Base-by-base conservation (phyloP, 2,888 invertebrate species). In the Noctua comes region DNA sequence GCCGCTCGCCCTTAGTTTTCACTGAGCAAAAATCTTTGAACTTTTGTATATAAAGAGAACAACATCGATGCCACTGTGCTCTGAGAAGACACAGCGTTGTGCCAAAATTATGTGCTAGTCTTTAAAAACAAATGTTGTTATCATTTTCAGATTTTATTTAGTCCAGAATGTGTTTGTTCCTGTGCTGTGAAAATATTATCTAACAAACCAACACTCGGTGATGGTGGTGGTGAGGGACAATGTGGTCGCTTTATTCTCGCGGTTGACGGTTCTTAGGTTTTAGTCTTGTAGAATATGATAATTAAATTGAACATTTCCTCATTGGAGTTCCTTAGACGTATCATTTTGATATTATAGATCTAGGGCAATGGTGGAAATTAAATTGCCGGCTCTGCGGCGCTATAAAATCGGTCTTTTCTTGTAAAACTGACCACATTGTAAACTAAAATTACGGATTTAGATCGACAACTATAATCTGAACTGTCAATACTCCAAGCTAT, bases 41-140 rank as follows among this genome's bases (percentile, higher is more conserved):
- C 89, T 89, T 86, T 89, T 93, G 92, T 93, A 92, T 93, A 91
- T 92, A 92, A 93, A 93, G 92, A 93, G 94, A 95, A 95, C 95
- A 95, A 96, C 96, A 95, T 95, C 93, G 93, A 95, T 93, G 95
- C 95, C 96, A 91, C 95, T 95, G 95, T 92, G 94, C 93, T 91
- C 92, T 88, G 92, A 84, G 89, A 87, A 91, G 92, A 93, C 94
- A 93, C 95, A 95, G 96, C 94, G 95, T 95, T 96, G 97, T 97
- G 97, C 97, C 97, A 97, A 97, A 97, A 96, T 97, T 96, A 95
- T 93, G 95, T 96, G 94, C 97, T 97, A 97, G 97, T 97, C 97
- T 95, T 94, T 93, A 93, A 94, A 95, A 95, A 93, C 92, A 94
- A 96, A 95, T 94, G 95, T 96, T 97, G 96, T 97, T 96, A 96